Base-by-base conservation (phyloP, 2,888 invertebrate species). In the Cephus runcator region DNA sequence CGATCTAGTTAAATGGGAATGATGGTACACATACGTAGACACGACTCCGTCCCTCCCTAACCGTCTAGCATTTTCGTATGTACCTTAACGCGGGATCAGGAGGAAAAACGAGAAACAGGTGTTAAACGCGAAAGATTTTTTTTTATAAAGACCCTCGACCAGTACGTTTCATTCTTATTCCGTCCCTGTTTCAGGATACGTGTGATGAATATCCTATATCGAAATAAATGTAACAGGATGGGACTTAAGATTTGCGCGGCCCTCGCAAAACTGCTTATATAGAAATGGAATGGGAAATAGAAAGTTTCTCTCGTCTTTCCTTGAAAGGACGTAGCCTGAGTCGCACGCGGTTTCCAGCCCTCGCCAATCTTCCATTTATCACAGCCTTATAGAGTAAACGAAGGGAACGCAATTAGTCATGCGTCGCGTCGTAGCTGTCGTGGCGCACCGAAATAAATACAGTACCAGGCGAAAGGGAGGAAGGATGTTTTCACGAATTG, bases 371-470 rank as follows among this genome's bases (percentile, higher is more conserved):
- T 71, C 71, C 71, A 71, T 71, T 71, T 71, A 23, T 71, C 71
- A 71, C 23, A 34, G 30, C 71, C 33, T 71, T 31, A 71, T 71
- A 31, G 71, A 71, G 33, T 71, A 71, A 71, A 71, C 71, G 71
- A 71, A 71, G 71, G 33, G 71, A 34, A 71, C 23, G 11, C 71
- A 71, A 71, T 71, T 71, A 71, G 71, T 71, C 71, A 71, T 23
- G 71, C 33, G 71, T 71, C 71, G 56, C 56, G 33, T 71, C 71
- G 6, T 71, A 34, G 71, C 71, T 34, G 33, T 71, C 30, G 33
- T 23, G 31, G 31, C 23, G 23, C 23, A 56, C 56, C 23, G 56
- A 15, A 56, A 56, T 56, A 56, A 56, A 56, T 56, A 56, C 56
- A 56, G 56, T 56, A 23, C 9, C 56, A 9, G 23, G 9, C 56